phyloP scores from a whole-genome alignment of 2,797 vertebrate genomes.

The Parauchenoglanis punctatus region DNA sequence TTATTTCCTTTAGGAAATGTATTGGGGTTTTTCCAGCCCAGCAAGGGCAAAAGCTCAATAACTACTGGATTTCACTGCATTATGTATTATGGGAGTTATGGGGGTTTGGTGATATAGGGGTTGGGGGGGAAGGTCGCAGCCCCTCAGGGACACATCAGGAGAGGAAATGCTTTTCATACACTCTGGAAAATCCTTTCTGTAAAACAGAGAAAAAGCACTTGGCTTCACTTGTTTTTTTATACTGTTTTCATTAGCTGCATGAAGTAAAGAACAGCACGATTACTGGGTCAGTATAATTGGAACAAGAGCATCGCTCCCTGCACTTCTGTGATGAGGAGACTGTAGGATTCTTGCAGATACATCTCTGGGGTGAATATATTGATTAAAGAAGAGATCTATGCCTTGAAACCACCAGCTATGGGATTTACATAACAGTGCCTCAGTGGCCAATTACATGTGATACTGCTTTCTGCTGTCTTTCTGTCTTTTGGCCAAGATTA shows the following conservation, averaged over 20 bases:
- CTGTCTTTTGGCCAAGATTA: background rate
- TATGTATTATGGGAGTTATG: background rate
- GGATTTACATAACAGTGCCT: constrained; percentile 24
- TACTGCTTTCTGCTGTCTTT: background rate
- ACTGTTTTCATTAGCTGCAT: constrained; percentile 25
- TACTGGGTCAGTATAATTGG: constrained; percentile 35
- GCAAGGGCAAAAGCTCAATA: background rate
- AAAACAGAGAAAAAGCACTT: constrained; percentile 9
- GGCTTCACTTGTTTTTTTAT: constrained; percentile 13
- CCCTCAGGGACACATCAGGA: background rate
- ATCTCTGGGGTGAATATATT: constrained; percentile 30
- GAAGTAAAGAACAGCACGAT: background rate
- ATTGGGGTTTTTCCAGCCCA: background rate
- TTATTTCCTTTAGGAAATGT: background rate
- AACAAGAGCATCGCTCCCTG: constrained; percentile 10
- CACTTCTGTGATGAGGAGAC: constrained; percentile 23
- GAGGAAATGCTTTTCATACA: constrained; percentile 36
- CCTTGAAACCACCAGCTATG: constrained; percentile 3
- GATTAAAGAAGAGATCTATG: constrained; percentile 26
- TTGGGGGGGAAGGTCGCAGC: background rate
- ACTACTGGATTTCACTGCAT: background rate
- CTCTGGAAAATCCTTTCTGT: background rate
- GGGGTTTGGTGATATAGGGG: too few relatives aligned
- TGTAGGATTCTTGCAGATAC: constrained; percentile 24
- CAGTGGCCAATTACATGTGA: constrained; percentile 29